Conservation (phyloP, 2,888 invertebrate species). For the Gibbula magus region DNA sequence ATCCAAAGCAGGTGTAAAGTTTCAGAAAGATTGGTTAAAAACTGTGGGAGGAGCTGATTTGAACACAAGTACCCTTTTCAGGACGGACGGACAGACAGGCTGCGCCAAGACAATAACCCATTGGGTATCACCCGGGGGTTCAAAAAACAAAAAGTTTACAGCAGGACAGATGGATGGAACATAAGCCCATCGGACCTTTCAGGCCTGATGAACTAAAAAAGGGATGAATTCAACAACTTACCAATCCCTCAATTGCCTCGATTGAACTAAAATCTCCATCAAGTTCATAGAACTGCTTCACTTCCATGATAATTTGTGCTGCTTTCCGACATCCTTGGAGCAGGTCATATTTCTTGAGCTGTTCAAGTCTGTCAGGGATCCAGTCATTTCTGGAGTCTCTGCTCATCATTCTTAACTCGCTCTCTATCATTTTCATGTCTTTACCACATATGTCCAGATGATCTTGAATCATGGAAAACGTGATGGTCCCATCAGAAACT, state of each 20-base stretch:
- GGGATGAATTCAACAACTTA: not conserved
- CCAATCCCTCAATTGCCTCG: conserved; percentile 27
- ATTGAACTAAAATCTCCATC: conserved; percentile 41
- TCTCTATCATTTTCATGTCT: not conserved
- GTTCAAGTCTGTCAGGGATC: conserved; percentile 35
- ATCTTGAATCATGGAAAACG: conserved; percentile 10
- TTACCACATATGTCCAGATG: conserved; percentile 6
- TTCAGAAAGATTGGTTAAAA: too few relatives aligned
- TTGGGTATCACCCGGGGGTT: too few relatives aligned
- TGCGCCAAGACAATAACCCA: too few relatives aligned
- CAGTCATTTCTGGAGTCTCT: not conserved
- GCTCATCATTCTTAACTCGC: conserved; percentile 21
- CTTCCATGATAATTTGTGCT: conserved; percentile 43
- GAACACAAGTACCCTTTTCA: too few relatives aligned
- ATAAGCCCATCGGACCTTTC: too few relatives aligned
- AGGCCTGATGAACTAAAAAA: too few relatives aligned
- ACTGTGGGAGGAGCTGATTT: too few relatives aligned
- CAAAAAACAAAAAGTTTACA: too few relatives aligned
- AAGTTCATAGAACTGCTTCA: conserved; percentile 35
- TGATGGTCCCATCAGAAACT: conserved; percentile 25
- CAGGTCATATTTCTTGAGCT: conserved; percentile 41
- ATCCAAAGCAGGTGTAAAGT: too few relatives aligned
- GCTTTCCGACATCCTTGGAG: conserved; percentile 40
- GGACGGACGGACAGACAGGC: too few relatives aligned
- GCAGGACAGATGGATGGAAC: too few relatives aligned